phyloP scores from a whole-genome alignment of 1,140 invertebrate genomes.

The Microplitis mediator region DNA sequence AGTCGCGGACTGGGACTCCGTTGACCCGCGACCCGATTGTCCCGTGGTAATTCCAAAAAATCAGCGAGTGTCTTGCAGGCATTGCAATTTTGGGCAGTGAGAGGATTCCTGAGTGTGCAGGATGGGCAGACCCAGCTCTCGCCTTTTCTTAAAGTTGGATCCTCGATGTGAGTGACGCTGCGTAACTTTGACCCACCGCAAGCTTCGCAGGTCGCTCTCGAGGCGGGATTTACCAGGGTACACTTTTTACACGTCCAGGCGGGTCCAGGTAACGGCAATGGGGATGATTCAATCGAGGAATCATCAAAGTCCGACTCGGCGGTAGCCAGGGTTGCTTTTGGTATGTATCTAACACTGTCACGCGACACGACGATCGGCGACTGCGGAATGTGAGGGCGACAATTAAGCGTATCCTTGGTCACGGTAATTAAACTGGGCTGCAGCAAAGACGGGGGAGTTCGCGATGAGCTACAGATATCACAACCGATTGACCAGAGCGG shows the following conservation, averaged over 20 bases:
- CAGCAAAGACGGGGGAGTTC: conserved; percentile 68
- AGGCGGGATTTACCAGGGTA: conserved; percentile 78
- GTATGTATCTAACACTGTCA: conserved; percentile 61
- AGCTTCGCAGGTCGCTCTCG: conserved; percentile 75
- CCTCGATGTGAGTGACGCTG: conserved; percentile 69
- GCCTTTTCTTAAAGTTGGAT: conserved; percentile 73
- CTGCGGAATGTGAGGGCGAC: conserved; percentile 42
- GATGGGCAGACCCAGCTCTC: conserved; percentile 80
- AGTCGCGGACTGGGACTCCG: conserved; percentile 56
- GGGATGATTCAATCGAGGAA: conserved; percentile 40
- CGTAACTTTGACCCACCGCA: conserved; percentile 82
- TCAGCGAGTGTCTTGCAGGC: conserved; percentile 74
- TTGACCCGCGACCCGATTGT: conserved; percentile 42
- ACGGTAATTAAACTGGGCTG: conserved; percentile 73
- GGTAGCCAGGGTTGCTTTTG: conserved; percentile 61
- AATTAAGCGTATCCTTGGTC: conserved; percentile 63
- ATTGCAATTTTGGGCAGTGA: conserved; percentile 73
- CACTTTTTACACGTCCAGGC: conserved; percentile 88
- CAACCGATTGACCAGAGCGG: conserved; percentile 77
- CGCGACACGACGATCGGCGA: conserved; percentile 56
- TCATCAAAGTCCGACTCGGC: conserved; percentile 55
- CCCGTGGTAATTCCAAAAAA: conserved; percentile 50
- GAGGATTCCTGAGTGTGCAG: conserved; percentile 86
- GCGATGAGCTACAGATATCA: conserved; percentile 76
- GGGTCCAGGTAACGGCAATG: conserved; percentile 42